phyloP scores from a whole-genome alignment of 2,888 invertebrate species.

The Orchestes rusci region DNA sequence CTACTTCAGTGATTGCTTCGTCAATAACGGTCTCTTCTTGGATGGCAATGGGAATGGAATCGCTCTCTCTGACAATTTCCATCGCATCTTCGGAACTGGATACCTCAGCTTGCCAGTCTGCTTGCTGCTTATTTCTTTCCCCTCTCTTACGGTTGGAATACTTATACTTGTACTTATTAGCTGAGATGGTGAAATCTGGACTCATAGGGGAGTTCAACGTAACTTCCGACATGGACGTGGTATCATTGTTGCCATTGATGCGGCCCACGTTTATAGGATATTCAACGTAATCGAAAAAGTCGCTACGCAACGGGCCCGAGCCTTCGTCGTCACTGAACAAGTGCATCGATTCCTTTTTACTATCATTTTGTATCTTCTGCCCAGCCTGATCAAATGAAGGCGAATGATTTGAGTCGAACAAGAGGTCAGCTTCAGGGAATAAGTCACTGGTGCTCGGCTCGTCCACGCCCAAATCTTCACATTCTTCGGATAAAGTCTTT shows the following conservation, averaged over 20 bases:
- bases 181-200: conserved; percentile 34
- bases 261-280: conserved; percentile 38
- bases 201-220: conserved; percentile 43
- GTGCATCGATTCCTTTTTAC: conserved; percentile 34
- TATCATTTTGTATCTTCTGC: conserved; percentile 38
- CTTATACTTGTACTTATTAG: conserved; percentile 43
- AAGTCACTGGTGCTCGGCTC: conserved; percentile 73
- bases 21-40: conserved; percentile 22
- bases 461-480: conserved; percentile 71
- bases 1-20: conserved; percentile 35
- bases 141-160: conserved; percentile 42
- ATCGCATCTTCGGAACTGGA: conserved; percentile 41
- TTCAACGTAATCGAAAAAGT: conserved; percentile 42
- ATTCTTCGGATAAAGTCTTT: conserved; percentile 71
- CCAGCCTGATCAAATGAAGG: conserved; percentile 55
- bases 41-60: conserved; percentile 11
- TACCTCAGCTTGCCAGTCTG: conserved; percentile 30
- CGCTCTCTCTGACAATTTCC: conserved; percentile 19
- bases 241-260: conserved; percentile 40
- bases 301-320: conserved; percentile 36
- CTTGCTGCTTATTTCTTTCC: conserved; percentile 23
- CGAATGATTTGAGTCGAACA: conserved; percentile 66
- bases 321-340: conserved; percentile 39
- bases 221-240: conserved; percentile 42
- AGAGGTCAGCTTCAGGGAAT: conserved; percentile 68